phyloP scores from a whole-genome alignment of 1,140 invertebrate species.

The Drosophila nigrodunni region DNA sequence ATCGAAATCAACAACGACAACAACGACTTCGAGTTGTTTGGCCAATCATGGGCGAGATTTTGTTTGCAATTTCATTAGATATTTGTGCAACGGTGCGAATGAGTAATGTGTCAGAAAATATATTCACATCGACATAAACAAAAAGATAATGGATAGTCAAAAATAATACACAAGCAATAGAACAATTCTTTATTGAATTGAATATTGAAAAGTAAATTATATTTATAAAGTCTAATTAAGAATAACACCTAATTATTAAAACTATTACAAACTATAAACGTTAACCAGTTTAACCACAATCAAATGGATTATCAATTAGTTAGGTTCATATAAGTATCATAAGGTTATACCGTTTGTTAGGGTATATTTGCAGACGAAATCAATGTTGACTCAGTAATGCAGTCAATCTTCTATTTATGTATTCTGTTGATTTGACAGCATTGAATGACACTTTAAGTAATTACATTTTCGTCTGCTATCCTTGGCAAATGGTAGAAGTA shows the following conservation, averaged over 20 bases:
- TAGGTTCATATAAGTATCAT: too few species aligned
- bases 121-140: neutral
- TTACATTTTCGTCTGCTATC: constrained; percentile 9
- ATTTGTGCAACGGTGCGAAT: constrained; percentile 41
- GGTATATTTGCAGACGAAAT: neutral
- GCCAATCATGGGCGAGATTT: constrained; percentile 18
- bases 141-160: neutral
- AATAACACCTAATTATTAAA: too few species aligned
- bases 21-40: constrained; percentile 16
- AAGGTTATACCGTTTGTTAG: neutral
- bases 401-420: constrained; percentile 9
- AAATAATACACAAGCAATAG: neutral
- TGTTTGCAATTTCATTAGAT: constrained; percentile 9
- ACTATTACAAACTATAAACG: too few species aligned
- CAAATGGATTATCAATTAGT: too few species aligned
- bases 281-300: too few species aligned
- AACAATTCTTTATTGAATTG: too few species aligned
- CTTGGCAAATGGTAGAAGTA: constrained; percentile 5
- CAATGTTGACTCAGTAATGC: constrained; percentile 10
- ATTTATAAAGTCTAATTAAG: too few species aligned
- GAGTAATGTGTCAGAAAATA: constrained; percentile 18
- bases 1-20: neutral
- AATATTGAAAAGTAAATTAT: too few species aligned
- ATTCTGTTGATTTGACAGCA: constrained; percentile 4
- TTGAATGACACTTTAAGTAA: constrained; percentile 16